Evolutionary conservation across 2,113 vertebrate species (phyloP).

Genomic region (Bos indicus): DNA sequence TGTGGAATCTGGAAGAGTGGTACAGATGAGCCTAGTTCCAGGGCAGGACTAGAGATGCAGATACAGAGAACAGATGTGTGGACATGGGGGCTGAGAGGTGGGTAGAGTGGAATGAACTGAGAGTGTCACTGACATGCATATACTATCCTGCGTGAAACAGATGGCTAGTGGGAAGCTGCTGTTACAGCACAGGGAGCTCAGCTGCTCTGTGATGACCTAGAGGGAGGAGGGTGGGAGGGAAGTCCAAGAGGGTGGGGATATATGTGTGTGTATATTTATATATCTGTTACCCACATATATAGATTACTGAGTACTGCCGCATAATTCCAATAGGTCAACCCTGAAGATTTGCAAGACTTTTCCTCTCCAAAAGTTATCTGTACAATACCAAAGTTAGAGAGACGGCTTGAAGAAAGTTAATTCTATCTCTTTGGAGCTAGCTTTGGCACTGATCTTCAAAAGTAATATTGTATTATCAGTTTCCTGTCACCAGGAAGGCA

Average conservation of each 20-base stretch:
- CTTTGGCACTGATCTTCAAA: conserved; percentile 30
- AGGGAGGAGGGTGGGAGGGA: neutral
- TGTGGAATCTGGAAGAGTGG: neutral
- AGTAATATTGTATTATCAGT: neutral
- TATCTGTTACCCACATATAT: neutral
- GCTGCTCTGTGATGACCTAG: neutral
- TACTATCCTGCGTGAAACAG: accelerated
- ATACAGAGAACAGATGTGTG: neutral
- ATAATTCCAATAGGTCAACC: neutral
- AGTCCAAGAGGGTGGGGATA: neutral
- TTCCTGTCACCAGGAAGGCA: neutral
- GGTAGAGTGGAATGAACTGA: neutral
- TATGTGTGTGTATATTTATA: neutral
- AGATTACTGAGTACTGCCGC: neutral
- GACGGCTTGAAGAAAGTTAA: neutral
- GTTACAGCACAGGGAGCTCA: neutral
- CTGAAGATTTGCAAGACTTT: neutral
- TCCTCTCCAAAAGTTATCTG: neutral
- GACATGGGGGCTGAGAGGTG: neutral
- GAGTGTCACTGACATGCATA: neutral
- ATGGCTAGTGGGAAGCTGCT: neutral
- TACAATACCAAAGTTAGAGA: neutral
- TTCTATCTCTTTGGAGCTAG: neutral
- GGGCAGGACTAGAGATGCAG: neutral
- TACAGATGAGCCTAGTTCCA: neutral